phyloP scores from a whole-genome alignment of 2,113 vertebrate genomes.

The Tylochromis polylepis region DNA sequence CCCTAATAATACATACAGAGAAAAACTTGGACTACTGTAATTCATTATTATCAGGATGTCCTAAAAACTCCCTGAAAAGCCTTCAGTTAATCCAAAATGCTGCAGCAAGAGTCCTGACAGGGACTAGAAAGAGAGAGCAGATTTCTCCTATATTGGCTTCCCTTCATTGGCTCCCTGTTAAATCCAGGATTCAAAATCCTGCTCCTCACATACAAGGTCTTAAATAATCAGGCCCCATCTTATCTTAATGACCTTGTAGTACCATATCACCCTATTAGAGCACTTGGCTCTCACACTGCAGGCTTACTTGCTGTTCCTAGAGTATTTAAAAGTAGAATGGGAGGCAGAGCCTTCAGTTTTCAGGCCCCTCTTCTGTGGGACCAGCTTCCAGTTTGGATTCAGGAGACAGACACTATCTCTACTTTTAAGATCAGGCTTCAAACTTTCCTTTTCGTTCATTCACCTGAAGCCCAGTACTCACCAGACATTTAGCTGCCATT shows the following conservation, averaged over 20 bases:
- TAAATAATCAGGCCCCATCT: neutral
- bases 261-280: neutral
- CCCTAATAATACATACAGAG: no score
- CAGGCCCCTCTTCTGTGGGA: neutral
- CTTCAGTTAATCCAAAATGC: no score
- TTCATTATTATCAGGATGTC: no score
- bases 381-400: neutral
- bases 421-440: neutral
- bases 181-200: neutral
- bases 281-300: rapidly evolving
- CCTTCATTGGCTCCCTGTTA: neutral
- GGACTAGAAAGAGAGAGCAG: no score
- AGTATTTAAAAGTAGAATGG: neutral
- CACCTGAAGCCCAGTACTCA: neutral
- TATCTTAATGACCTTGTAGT: neutral
- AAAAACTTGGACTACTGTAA: no score
- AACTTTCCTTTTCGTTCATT: neutral
- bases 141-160: no score
- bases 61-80: no score
- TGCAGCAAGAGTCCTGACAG: no score
- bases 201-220: neutral
- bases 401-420: neutral
- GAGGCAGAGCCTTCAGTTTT: neutral
- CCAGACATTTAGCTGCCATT: neutral
- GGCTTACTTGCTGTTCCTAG: neutral